Evolutionary conservation across 2,113 vertebrate species (phyloP), one percentile per base, ranked within the genome.

Genomic region (Cryptotis parvus): DNA sequence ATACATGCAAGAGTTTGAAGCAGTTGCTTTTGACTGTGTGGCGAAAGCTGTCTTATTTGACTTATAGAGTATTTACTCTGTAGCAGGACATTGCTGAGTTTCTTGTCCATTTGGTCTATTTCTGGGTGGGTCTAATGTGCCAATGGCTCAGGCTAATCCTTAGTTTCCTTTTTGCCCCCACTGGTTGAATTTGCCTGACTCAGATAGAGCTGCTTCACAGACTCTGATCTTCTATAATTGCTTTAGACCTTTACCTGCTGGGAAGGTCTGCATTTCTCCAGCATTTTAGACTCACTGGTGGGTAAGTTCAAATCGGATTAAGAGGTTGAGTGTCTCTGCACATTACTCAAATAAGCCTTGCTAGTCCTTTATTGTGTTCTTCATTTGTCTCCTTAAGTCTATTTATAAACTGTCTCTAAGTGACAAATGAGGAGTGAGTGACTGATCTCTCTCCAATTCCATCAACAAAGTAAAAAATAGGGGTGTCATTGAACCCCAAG

Each of bases 391-490:
- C 37, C 55, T 49, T 41, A n/a, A 55, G 18, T 83, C 41, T 66
- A 41, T 75, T 68, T 55, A 37, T 63, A 72, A 72, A 82, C 16
- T 43, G 27, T 9, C 79, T 88, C 39, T 41, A 91, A 52, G 11
- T 49, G 49, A 83, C 70, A 74, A 77, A 68, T 69, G 63, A 93
- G 24, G 31, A 74, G 33, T 63, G 74, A 84, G 5, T 35, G 15
- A 79, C 69, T 29, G 15, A n/a, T 63, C 9, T 9, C 12, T 39
- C 37, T 70, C n/a, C 43, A 35, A 9, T 90, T 91, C 45, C 63
- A 83, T 24, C 4, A 72, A 12, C 39, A 91, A 91, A 86, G 81
- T 77, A 68, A 91, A n/a, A 80, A 70, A 49, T 49, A 49, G 9
- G 39, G 7, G 37, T 39, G 29, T 24, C 41, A 76, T 8, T 76